A percentile compares a stretch with the other conserved stretches of the same genome.
phyloP scores from a whole-genome alignment of 2,797 vertebrate genomes.

The Chanos chanos region DNA sequence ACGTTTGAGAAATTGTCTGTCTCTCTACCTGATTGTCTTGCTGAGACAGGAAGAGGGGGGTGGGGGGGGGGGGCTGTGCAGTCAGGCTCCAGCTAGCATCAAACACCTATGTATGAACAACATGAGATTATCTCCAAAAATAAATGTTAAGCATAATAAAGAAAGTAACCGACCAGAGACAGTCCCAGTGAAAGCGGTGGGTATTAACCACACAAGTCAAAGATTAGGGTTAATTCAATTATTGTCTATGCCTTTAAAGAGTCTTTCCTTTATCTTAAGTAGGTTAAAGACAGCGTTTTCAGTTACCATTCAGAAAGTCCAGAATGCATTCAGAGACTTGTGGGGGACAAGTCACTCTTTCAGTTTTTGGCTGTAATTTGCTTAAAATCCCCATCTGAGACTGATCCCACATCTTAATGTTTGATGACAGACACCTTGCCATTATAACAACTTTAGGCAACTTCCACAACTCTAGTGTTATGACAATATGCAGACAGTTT shows the following conservation, averaged over 20 bases:
- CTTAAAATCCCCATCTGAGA: no score
- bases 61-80: neutral
- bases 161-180: slow-evolving; percentile 46
- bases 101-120: slow-evolving; percentile 58
- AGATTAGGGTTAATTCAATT: slow-evolving; percentile 51
- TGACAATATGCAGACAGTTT: no score
- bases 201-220: slow-evolving; percentile 40
- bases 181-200: slow-evolving; percentile 34
- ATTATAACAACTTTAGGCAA: no score
- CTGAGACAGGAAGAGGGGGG: neutral
- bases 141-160: slow-evolving; percentile 52
- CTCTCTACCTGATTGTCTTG: slow-evolving; percentile 33
- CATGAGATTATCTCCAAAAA: slow-evolving; percentile 58
- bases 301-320: no score
- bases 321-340: no score
- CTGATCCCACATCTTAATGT: no score
- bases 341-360: no score
- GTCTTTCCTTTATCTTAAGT: no score
- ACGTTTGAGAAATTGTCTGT: slow-evolving; percentile 58
- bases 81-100: slow-evolving; percentile 45
- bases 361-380: no score
- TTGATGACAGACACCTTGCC: no score
- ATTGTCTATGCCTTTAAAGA: slow-evolving; percentile 20
- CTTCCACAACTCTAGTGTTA: no score
- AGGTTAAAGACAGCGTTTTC: no score